Evolutionary conservation across 53 echinoderm and acorn worm genomes (phyloP), one percentile per base, ranked within the genome.

Genomic region (Echinometra lucunter): DNA sequence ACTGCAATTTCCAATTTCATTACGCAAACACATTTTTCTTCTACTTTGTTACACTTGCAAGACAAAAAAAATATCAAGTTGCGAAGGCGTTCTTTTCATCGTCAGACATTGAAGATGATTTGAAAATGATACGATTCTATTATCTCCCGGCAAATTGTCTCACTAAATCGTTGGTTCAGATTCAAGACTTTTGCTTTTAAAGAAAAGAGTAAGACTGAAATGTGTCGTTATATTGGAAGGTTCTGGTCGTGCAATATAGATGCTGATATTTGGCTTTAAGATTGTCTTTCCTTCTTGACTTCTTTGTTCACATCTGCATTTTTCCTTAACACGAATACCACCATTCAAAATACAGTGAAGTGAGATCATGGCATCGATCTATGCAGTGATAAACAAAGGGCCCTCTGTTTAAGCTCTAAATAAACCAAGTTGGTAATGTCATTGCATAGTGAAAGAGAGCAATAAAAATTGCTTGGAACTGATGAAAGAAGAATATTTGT

Each of bases 1-100:
- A 49, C 85, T 47, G 85, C 49, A 85, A 85, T 85, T 85, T 85
- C 85, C 85, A 85, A 85, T 85, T 85, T 85, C 49, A 85, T 85
- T 85, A 85, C 28, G 85, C 85, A 85, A 85, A 85, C 49, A 85
- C 13, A 49, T 85, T 85, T 85, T 85, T 85, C 85, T 85, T 85
- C 85, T 44, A 47, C 30, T 53, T 49, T 30, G 10, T 85, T 85
- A 49, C 11, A 28, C 85, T 85, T n/a, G 49, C 49, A 49, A 85
- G n/a, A 34, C 85, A 85, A n/a, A 27, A 9, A n/a, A 25, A 5
- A 81, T 72, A 72, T 72, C 81, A 21, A 53, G 49, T 85, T 47
- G 53, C 28, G 11, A 28, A 30, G 19, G 30, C 47, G 28, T 49
- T 85, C 49, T n/a, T 85, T 47, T 85, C 85, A 49, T 49, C 42